A percentile compares a stretch with the other conserved stretches of the same genome.
phyloP scores from a whole-genome alignment of 2,888 invertebrate species.

The Deilephila porcellus region DNA sequence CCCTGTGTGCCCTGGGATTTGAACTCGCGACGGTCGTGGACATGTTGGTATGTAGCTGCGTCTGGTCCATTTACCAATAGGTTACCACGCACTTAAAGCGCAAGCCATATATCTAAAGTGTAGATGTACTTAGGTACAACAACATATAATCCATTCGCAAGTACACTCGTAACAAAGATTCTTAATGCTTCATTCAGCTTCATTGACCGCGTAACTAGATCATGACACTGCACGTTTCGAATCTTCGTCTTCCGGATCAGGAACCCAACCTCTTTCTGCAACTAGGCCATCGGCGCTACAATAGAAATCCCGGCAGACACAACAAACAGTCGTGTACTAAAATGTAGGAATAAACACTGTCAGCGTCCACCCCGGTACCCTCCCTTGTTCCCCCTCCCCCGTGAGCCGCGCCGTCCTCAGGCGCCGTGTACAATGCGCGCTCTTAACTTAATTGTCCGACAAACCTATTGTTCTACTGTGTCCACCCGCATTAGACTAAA shows the following conservation, averaged over 20 bases:
- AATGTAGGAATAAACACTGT: constrained; percentile 12
- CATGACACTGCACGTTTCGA: not conserved
- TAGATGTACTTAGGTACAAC: no score
- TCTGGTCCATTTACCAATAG: no score
- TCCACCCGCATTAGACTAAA: constrained; percentile 19
- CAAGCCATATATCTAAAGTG: no score
- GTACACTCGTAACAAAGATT: not conserved
- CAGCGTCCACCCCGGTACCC: not conserved
- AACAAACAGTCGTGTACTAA: not conserved
- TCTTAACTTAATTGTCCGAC: constrained; percentile 26
- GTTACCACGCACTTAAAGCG: no score
- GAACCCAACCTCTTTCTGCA: not conserved
- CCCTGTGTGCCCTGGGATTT: no score
- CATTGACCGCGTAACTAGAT: not conserved
- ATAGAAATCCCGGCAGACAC: constrained; percentile 13
- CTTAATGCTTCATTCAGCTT: not conserved
- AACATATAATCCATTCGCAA: not conserved
- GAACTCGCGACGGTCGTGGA: no score
- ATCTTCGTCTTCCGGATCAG: constrained; percentile 4
- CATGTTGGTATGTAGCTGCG: no score
- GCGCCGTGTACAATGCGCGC: constrained; percentile 21
- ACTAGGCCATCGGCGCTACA: not conserved
- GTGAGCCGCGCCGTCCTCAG: not conserved
- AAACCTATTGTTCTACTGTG: constrained; percentile 25
- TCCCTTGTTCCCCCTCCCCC: not conserved